Base-by-base conservation (phyloP, 2,113 vertebrate species). In the Brachyhypopomus gauderio region DNA sequence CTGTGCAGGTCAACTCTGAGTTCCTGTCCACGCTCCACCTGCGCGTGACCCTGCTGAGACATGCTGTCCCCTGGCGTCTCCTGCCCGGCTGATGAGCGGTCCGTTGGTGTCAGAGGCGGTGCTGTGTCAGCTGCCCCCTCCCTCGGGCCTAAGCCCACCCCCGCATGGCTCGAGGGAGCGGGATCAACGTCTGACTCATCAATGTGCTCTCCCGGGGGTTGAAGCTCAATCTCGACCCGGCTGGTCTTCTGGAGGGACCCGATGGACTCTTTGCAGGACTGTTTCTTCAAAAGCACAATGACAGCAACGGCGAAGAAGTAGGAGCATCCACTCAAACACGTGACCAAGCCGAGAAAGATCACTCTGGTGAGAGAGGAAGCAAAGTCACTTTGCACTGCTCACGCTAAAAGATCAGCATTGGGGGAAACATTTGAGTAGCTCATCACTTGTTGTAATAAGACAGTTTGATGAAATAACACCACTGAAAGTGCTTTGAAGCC, bases 341-440 rank as follows among this genome's bases (percentile, higher is more conserved):
- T 90, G 45, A 91, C 86, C 75, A 93, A 77, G 71, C 93, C 88
- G 79, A 94, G 81, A 84, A 93, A 94, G 72, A 93, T 88, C 0
- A 92, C 34, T 80, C 93, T 94, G 86, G 17, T 11, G 79, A 66
- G 76, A 86, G 12, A 63, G 36, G 20, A 4, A 9, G 67, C 58
- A 30, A n/a, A 55, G 5, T 70, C 25, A 52, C 45, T 52, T 14
- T 3, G 45, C 12, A 14, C 12, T 11, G 23, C 72, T 17, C 64
- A 48, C 17, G 1, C 3, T 63, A 27, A 75, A 38, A 45, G 23
- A 63, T 36, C 14, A 75, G 45, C 45, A 41, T 9, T 41, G 41
- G 41, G 41, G 9, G 9, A 41, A 6, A 52, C 12, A 52, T 3
- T 52, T 14, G 45, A 52, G 1, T 1, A 52, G 45, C 45, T 52